Evolutionary conservation across 1,140 invertebrate species (phyloP), one percentile per base, ranked within the genome.

Genomic region (Zelostemma sp.): DNA sequence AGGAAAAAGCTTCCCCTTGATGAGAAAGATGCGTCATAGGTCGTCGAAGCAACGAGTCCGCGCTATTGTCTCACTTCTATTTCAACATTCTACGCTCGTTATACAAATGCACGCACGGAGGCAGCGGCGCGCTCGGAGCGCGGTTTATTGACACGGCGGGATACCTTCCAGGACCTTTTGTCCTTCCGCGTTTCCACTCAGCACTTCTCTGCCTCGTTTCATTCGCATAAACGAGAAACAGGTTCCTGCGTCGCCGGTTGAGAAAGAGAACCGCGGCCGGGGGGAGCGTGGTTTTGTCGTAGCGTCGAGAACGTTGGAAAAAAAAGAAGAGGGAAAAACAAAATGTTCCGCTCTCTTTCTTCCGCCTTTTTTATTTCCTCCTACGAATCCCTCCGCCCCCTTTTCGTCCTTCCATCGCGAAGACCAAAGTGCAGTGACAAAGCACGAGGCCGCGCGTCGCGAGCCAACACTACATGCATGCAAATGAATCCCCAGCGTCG

Each of bases 131-230:
- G 12, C 1, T 53, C 48, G 58, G 45, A 72, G 50, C 60, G 64
- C 61, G 53, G 69, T 59, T 70, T 64, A 63, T 56, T 55, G 58
- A 66, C 70, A 62, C 70, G 61, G 55, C 70, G 75, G 76, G 72
- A 75, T 67, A 71, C 68, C 68, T 75, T 68, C 62, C 64, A 75
- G 72, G 65, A 73, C 70, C 77, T 75, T 77, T 80, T 80, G 75
- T 79, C 73, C 72, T 76, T 76, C 50, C 68, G 72, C 72, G 68
- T 74, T 75, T 72, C 72, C 72, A 77, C 75, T 77, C 75, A 63
- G 65, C 63, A 74, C 62, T 73, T 66, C 73, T 70, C 63, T 77
- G 66, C 53, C 53, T 65, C 66, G 71, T 68, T 73, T 75, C 68
- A 69, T 72, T 77, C 72, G 73, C 59, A 73, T 72, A 75, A 74